Evolutionary conservation across 2,113 vertebrate genomes (phyloP).

Genomic region (Paratilapia polleni): DNA sequence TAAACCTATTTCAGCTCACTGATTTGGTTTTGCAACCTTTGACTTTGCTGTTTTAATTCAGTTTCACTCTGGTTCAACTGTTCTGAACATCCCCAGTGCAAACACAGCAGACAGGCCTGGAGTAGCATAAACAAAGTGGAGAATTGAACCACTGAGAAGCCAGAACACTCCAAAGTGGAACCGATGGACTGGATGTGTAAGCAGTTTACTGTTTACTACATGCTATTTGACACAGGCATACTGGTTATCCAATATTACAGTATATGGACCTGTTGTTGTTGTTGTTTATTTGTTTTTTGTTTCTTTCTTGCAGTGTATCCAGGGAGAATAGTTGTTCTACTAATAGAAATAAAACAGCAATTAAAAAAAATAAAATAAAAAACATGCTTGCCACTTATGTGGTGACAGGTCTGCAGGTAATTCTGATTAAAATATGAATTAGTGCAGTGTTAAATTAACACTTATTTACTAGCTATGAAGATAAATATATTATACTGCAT

Average conservation of each 20-base stretch:
- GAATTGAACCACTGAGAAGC: not conserved
- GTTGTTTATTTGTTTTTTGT: not conserved
- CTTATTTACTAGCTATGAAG: too few species aligned
- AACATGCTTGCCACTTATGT: too few species aligned
- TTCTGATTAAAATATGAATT: too few species aligned
- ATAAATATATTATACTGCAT: too few species aligned
- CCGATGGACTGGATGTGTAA: not conserved
- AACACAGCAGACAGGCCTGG: not conserved
- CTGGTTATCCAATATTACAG: not conserved
- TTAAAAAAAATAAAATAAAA: too few species aligned
- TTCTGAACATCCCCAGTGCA: not conserved
- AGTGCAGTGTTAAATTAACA: too few species aligned
- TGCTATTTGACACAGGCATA: not conserved
- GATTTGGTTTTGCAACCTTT: not conserved
- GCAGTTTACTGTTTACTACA: not conserved
- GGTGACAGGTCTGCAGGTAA: too few species aligned
- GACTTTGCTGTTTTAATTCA: not conserved
- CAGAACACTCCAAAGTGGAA: not conserved
- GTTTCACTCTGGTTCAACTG: not conserved
- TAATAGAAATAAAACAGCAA: not conserved
- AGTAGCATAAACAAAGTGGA: not conserved
- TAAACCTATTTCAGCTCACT: not conserved
- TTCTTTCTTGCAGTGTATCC: not conserved
- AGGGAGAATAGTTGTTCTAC: not conserved
- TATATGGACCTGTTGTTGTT: not conserved